Base-by-base conservation (phyloP, 2,797 vertebrate genomes). In the Tokudaia tokunoshimensis region DNA sequence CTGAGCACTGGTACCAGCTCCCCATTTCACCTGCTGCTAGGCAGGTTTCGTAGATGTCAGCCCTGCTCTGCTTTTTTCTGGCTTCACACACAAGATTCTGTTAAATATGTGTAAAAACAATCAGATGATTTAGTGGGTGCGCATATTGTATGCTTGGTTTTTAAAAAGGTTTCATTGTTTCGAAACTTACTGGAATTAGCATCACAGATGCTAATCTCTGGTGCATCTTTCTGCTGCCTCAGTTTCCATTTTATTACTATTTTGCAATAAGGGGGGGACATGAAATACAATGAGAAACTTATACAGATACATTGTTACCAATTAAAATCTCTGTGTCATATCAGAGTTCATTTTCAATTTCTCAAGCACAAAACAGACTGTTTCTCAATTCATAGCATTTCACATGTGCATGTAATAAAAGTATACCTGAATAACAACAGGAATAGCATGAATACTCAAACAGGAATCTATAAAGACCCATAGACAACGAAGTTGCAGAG, bases 11-110 rank as follows among this genome's bases (percentile, higher is more conserved):
- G 2, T 15, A 20, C 3, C 8, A 20, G 9, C 9, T 34, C 9
- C 10, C 0, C 59, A 9, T 3, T 1, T 63, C 9, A 14, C 0
- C 59, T 6, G 26, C 29, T 2, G 31, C 12, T 31, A 8, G 8
- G 0, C 2, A 37, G 57, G 12, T 20, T n/a, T 0, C 61, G 52
- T 50, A 37, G 15, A 19, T 3, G 0, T 22, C 44, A 1, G 26
- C 20, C 4, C 29, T 14, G 3, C 3, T 14, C 8, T 7, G 4
- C 2, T 31, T 12, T 14, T 63, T 44, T 29, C 50, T n/a, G 8
- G 3, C 26, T 20, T 74, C 29, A 41, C 3, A 29, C 19, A 13
- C 8, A 3, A 44, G 61, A 89, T 55, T 26, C 63, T 72, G 78
- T 20, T 63, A 11, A 9, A 11, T 2, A 1, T 20, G 4, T 6